Base-by-base conservation (phyloP, 2,888 invertebrate genomes). In the Tipula lateralis region DNA sequence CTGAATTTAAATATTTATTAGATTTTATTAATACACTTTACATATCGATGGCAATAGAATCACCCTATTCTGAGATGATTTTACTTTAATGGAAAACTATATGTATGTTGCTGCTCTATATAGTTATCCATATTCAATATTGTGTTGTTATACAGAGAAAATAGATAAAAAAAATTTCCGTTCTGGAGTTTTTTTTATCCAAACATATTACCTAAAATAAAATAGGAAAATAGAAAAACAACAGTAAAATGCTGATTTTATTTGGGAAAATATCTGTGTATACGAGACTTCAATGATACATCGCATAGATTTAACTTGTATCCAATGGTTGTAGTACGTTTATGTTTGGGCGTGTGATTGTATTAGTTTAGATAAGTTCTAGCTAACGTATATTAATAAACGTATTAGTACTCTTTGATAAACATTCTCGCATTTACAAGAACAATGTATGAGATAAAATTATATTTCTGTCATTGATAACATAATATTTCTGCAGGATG, bases 11-110 rank as follows among this genome's bases (percentile, higher is more conserved):
- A 66, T n/a, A n/a, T 24, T 24, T 24, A 66, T 24, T 24, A 19
- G 24, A 66, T 24, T 66, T 66, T 66, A 16, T 16, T 50, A 16
- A 66, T 66, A 9, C 24, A 24, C 19, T 66, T 66, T 24, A 9
- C 19, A 50, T n/a, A n/a, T 50, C 24, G 24, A 66, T 24, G 24
- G 24, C 9, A 66, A 66, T 24, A 66, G 66, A 24, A 66, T 24
- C 66, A 66, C 66, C 66, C 66, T 66, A 66, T 50, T 50, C 16
- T 16, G 44, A 50, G 44, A 16, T 50, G 44, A 50, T 50, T 50
- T 66, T 66, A 66, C 66, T 66, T 66, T 19, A 66, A 66, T 66
- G 66, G 66, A 66, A 66, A 66, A 66, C 66, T 66, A 66, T 66
- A 44, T n/a, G n/a, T n/a, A 66, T 24, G 24, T 66, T 24, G 66